Evolutionary conservation across 2,888 invertebrate genomes (phyloP).

Genomic region (Xestia c-nigrum): DNA sequence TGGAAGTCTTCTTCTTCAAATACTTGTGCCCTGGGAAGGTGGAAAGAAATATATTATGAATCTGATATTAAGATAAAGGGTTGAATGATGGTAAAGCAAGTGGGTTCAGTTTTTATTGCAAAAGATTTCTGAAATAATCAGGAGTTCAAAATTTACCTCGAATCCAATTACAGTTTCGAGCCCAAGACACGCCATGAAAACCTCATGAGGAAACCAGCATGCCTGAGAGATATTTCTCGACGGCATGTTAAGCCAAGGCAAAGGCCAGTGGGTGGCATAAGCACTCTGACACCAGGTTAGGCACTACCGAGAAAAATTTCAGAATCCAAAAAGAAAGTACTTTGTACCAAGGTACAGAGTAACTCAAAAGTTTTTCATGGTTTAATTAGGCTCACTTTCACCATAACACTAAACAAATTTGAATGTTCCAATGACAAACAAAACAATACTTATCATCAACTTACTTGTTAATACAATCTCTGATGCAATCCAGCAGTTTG

Average conservation of each 20-base stretch:
- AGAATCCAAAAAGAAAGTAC: too few species aligned
- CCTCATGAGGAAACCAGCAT: too few species aligned
- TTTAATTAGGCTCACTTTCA: not conserved
- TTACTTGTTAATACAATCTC: slow-evolving; percentile 96
- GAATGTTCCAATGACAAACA: not conserved
- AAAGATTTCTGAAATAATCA: not conserved
- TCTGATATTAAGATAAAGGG: not conserved
- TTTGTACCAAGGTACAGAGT: too few species aligned
- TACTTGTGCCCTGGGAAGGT: slow-evolving; percentile 92
- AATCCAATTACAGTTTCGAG: not conserved
- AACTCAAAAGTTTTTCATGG: not conserved
- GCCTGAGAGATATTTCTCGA: too few species aligned
- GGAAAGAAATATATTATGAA: not conserved
- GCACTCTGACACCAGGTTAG: too few species aligned
- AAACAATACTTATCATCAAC: slow-evolving; percentile 68
- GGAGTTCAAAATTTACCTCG: not conserved
- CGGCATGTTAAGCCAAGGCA: too few species aligned
- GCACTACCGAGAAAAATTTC: too few species aligned
- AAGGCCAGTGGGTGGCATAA: too few species aligned
- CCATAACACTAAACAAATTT: not conserved
- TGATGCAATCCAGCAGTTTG: slow-evolving; percentile 96
- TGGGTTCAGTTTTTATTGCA: not conserved
- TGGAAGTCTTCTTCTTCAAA: slow-evolving; percentile 99
- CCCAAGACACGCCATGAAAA: too few species aligned
- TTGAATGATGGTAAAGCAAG: not conserved